phyloP scores from a whole-genome alignment of 92 coral and sea anemone genomes.

The Anthopleura xanthogrammica region DNA sequence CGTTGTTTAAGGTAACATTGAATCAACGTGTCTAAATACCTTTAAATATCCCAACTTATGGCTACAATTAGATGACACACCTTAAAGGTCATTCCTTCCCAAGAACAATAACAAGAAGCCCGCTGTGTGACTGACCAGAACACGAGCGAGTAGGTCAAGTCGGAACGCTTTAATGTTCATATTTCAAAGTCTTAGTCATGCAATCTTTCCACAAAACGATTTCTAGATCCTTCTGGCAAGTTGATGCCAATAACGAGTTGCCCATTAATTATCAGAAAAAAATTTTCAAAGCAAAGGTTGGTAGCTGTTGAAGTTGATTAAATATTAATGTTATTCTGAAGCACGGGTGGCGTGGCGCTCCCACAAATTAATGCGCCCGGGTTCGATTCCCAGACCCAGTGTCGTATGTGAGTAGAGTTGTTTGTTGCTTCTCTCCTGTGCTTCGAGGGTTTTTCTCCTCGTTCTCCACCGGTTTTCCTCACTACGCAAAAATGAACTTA shows the following conservation, averaged over 20 bases:
- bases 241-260: not conserved
- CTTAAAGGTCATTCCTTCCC: not conserved
- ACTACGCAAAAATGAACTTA: too few species aligned
- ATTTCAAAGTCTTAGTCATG: not conserved
- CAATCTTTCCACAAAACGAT: not conserved
- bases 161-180: not conserved
- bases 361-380: too few species aligned
- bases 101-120: not conserved
- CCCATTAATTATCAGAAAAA: not conserved
- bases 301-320: not conserved
- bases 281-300: not conserved
- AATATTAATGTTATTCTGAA: not conserved
- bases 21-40: not conserved
- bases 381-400: too few species aligned
- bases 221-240: not conserved
- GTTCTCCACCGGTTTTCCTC: too few species aligned
- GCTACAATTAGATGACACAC: constrained; percentile 1
- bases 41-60: constrained; percentile 14
- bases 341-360: too few species aligned
- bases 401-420: too few species aligned
- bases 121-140: not conserved
- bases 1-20: not conserved
- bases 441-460: too few species aligned
- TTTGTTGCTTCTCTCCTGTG: too few species aligned
- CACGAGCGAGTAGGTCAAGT: not conserved